phyloP scores from a whole-genome alignment of 2,888 invertebrate species.

The Buathra laborator region DNA sequence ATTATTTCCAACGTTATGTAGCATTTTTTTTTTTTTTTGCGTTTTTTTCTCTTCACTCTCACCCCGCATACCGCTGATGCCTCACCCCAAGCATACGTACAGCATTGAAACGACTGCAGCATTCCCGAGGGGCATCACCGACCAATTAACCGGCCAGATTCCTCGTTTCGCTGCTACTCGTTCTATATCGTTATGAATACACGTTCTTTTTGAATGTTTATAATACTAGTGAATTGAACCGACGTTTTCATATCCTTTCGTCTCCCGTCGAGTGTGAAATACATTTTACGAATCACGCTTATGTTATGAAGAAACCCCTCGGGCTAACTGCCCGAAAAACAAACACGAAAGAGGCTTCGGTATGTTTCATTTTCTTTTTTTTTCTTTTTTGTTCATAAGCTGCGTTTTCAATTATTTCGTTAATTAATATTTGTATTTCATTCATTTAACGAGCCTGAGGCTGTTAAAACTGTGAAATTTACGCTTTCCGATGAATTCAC shows the following conservation, averaged over 20 bases:
- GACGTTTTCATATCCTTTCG: slow-evolving; percentile 25
- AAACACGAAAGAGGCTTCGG: background rate
- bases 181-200: slow-evolving; percentile 21
- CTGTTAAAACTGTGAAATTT: slow-evolving; percentile 16
- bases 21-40: slow-evolving; percentile 48
- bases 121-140: slow-evolving; percentile 67
- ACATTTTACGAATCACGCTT: slow-evolving; percentile 7
- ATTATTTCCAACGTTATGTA: slow-evolving; percentile 57
- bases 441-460: slow-evolving; percentile 7
- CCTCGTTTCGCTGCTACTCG: slow-evolving; percentile 61
- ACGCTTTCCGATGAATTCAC: slow-evolving; percentile 4
- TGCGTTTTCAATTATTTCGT: slow-evolving; percentile 16
- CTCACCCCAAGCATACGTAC: slow-evolving; percentile 21
- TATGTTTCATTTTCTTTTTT: background rate
- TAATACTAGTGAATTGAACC: slow-evolving; percentile 43
- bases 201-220: slow-evolving; percentile 70
- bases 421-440: background rate
- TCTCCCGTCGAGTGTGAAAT: slow-evolving; percentile 28
- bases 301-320: slow-evolving; percentile 26
- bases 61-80: slow-evolving; percentile 31
- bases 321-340: slow-evolving; percentile 8
- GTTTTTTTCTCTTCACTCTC: slow-evolving; percentile 47
- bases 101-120: slow-evolving; percentile 48
- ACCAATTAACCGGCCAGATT: slow-evolving; percentile 72
- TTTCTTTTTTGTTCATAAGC: background rate